These are phyloP conservation scores for Atta texana DNA, from an alignment of 1,140 invertebrate species.

Conservation along the genomic window DNA sequence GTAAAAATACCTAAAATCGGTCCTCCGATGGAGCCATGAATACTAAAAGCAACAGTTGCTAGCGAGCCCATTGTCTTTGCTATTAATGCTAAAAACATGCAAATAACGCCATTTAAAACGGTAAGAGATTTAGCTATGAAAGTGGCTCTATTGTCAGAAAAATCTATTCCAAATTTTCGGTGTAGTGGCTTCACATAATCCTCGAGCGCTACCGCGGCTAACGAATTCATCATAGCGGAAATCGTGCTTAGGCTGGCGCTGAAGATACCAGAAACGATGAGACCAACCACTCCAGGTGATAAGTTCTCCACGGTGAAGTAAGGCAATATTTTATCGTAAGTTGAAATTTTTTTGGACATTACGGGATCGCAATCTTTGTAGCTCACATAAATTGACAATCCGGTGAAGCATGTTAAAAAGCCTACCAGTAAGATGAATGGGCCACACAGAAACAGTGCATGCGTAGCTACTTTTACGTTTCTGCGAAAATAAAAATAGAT, in stretches of 20 bases:
- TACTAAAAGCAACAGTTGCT: constrained; percentile 90
- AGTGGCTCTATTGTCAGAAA: constrained; percentile 83
- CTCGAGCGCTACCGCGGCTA: constrained; percentile 94
- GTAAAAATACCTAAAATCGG: constrained; percentile 93
- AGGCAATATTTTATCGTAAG: constrained; percentile 81
- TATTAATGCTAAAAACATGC: constrained; percentile 90
- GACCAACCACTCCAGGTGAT: constrained; percentile 89
- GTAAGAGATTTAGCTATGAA: constrained; percentile 88
- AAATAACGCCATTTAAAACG: constrained; percentile 90
- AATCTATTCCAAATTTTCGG: constrained; percentile 63
- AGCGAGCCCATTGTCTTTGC: constrained; percentile 91
- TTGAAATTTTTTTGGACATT: constrained; percentile 85
- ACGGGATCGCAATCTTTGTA: constrained; percentile 93
- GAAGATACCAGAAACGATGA: constrained; percentile 88
- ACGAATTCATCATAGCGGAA: constrained; percentile 94
- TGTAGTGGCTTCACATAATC: constrained; percentile 90
- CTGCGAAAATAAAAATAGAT: constrained; percentile 24
- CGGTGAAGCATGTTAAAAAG: constrained; percentile 90
- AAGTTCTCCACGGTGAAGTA: constrained; percentile 92
- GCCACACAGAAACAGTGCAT: constrained; percentile 89
- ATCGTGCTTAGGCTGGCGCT: constrained; percentile 94
- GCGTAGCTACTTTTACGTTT: constrained; percentile 88
- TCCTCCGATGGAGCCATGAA: constrained; percentile 93
- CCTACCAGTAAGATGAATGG: constrained; percentile 89
- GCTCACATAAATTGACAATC: constrained; percentile 91